These are phyloP conservation scores for Drosophila stalkeri DNA, from an alignment of 2,888 invertebrate genomes.

Conservation along the genomic window DNA sequence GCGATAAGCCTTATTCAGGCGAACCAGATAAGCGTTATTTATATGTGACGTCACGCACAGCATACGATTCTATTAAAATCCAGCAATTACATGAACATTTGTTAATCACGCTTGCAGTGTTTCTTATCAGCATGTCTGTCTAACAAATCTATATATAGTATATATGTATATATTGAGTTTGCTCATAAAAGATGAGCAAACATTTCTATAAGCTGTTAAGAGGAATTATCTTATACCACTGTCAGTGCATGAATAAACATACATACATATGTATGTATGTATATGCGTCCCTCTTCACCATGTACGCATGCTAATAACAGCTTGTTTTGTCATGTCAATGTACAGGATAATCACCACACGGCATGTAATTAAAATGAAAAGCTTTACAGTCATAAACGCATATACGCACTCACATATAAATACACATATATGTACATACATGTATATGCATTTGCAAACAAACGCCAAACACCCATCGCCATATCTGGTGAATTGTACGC, in stretches of 20 bases:
- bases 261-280: background rate
- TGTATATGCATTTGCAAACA: background rate
- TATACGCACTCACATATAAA: background rate
- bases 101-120: background rate
- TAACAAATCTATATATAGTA: background rate
- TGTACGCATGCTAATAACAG: background rate
- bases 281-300: background rate
- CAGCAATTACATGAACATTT: conserved; percentile 22
- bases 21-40: conserved; percentile 38
- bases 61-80: conserved; percentile 3
- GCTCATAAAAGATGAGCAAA: background rate
- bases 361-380: conserved; percentile 35
- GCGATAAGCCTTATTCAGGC: conserved; percentile 37
- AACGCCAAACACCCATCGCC: conserved; percentile 20
- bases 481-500: conserved; percentile 52
- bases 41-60: conserved; percentile 42
- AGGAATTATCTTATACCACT: background rate
- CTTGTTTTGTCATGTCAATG: conserved; percentile 22
- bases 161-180: background rate
- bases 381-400: conserved; percentile 30
- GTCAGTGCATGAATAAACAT: background rate
- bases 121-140: conserved; percentile 20
- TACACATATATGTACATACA: background rate
- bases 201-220: background rate
- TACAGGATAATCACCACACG: conserved; percentile 32